A percentile compares a stretch with the other conserved stretches of the same genome.
phyloP scores from a whole-genome alignment of 2,113 vertebrate species.

The Eulemur rufifrons region DNA sequence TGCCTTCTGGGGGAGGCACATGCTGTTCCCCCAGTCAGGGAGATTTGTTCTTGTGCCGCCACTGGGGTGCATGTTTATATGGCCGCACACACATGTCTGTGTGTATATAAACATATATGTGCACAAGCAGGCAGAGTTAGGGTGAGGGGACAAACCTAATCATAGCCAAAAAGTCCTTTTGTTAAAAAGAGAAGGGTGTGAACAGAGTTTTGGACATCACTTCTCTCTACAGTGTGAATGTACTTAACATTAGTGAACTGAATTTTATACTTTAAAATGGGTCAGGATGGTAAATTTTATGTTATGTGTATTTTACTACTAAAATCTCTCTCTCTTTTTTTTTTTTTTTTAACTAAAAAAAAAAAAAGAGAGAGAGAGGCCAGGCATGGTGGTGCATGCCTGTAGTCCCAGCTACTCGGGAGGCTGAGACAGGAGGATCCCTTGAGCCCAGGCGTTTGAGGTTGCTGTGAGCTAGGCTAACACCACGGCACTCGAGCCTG shows the following conservation, averaged over 20 bases:
- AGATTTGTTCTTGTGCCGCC: background rate
- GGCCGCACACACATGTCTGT: accelerated
- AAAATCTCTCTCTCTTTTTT: no score
- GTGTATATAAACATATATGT: background rate
- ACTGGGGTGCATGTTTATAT: background rate
- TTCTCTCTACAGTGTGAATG: background rate
- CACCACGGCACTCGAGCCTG: no score
- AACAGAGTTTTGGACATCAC: background rate
- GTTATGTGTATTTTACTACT: background rate
- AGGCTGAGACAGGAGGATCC: no score
- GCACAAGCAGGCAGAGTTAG: background rate
- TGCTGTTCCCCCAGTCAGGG: background rate
- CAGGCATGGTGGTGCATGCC: no score
- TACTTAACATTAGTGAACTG: background rate
- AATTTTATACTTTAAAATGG: background rate
- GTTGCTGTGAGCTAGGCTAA: no score
- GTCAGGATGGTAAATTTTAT: background rate
- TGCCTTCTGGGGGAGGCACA: background rate
- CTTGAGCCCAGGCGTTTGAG: no score
- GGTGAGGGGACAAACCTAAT: background rate
- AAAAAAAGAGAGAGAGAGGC: no score
- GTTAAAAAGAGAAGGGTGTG: background rate
- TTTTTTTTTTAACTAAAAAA: no score
- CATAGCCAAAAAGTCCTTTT: background rate
- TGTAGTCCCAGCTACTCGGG: no score